A percentile compares a stretch with the other conserved stretches of the same genome.
Conservation (phyloP, 2,797 vertebrate species). For the Anguilla obscura region DNA sequence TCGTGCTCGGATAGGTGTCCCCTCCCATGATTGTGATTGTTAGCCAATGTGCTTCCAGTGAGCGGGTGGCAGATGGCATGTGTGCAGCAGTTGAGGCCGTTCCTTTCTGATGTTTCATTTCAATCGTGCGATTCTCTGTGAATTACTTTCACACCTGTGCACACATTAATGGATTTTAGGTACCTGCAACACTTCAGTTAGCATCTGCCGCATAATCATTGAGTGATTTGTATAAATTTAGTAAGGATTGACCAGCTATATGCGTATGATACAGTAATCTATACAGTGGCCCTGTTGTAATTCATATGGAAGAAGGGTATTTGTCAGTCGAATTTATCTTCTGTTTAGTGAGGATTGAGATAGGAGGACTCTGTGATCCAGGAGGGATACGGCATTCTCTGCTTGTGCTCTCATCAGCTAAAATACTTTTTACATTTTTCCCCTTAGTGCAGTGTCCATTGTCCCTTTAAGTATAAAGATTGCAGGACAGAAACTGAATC, state of each 20-base stretch:
- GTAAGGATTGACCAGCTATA: background rate
- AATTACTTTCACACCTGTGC: slow-evolving; percentile 13
- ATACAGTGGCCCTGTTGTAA: background rate
- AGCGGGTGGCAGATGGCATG: background rate
- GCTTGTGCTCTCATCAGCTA: background rate
- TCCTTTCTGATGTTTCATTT: slow-evolving; percentile 9
- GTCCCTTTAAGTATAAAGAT: background rate
- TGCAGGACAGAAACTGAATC: background rate
- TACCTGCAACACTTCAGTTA: background rate
- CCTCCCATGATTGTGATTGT: background rate
- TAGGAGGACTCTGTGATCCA: background rate
- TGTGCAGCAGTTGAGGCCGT: background rate
- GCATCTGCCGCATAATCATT: slow-evolving; percentile 2
- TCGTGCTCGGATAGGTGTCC: background rate
- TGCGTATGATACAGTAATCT: background rate
- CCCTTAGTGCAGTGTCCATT: background rate
- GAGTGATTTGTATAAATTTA: background rate
- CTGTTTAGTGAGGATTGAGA: background rate
- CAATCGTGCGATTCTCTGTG: background rate
- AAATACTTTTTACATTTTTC: background rate
- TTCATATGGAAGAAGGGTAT: background rate
- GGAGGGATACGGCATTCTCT: background rate
- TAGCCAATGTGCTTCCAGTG: background rate
- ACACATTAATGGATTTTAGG: background rate
- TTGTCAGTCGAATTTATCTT: background rate